Conservation (phyloP, 37 sponge, comb jelly and placozoan species). For the Chondrosia reniformis region DNA sequence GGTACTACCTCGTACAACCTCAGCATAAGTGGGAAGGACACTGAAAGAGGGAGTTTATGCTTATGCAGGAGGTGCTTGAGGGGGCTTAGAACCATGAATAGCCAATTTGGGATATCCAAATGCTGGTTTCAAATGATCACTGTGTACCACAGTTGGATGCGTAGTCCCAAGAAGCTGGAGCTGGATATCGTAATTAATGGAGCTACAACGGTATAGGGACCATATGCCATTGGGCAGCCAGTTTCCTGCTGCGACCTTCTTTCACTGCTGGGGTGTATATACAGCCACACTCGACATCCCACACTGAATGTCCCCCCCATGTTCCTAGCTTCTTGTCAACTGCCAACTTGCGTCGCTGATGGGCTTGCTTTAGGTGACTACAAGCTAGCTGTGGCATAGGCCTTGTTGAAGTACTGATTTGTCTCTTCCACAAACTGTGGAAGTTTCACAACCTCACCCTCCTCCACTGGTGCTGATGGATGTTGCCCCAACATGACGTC, state of each 20-base stretch:
- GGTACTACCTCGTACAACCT: not conserved
- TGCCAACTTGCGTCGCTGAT: not conserved
- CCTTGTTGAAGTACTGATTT: constrained; percentile 1
- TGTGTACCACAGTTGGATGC: constrained; percentile 18
- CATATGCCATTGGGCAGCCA: constrained; percentile 33
- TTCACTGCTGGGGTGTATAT: constrained; percentile 42
- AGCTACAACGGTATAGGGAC: constrained; percentile 38
- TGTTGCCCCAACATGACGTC: constrained; percentile 25
- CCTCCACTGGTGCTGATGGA: not conserved
- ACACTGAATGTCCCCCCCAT: constrained; percentile 12
- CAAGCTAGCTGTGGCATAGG: not conserved
- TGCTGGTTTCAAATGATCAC: constrained; percentile 24
- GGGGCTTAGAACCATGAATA: not conserved
- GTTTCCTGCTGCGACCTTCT: constrained; percentile 24
- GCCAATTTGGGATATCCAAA: not conserved
- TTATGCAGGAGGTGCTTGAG: not conserved
- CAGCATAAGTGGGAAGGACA: not conserved
- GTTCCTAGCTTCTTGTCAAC: constrained; percentile 2
- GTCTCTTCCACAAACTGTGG: constrained; percentile 35
- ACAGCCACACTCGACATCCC: constrained; percentile 44
- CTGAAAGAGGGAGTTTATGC: not conserved
- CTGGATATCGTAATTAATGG: not conserved
- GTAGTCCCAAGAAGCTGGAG: constrained; percentile 18
- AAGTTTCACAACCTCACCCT: not conserved
- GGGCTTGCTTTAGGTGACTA: not conserved